These are phyloP conservation scores for Himalopsyche anomala DNA, from an alignment of 2,888 invertebrate species.

Conservation along the genomic window DNA sequence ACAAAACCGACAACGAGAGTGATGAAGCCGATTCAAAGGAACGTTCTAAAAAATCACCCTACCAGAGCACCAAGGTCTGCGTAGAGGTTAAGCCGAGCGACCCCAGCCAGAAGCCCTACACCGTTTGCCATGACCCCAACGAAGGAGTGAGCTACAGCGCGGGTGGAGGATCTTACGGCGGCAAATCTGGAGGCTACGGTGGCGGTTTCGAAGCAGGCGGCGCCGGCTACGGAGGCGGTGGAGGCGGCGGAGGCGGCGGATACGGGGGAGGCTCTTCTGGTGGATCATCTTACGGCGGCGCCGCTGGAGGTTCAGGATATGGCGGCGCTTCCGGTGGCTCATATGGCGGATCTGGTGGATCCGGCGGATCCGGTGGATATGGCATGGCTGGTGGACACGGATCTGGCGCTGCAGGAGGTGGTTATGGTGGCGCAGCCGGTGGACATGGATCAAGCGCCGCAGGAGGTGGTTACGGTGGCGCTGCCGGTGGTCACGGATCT, in stretches of 20 bases:
- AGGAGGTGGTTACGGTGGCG: neutral
- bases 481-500: neutral
- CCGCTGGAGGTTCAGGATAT: conserved; percentile 31
- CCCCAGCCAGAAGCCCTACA: conserved; percentile 50
- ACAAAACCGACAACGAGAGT: conserved; percentile 16
- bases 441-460: neutral
- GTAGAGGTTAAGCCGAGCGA: conserved; percentile 51
- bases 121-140: conserved; percentile 47
- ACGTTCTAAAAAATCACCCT: conserved; percentile 23
- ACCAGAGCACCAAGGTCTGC: conserved; percentile 44
- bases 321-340: conserved; percentile 48
- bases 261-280: conserved; percentile 42
- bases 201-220: conserved; percentile 15
- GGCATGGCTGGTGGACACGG: conserved; percentile 41
- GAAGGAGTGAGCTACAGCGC: neutral
- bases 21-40: conserved; percentile 18
- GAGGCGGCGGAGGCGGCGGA: neutral
- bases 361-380: conserved; percentile 49
- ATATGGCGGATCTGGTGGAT: conserved; percentile 47
- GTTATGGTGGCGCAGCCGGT: conserved; percentile 43
- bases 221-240: neutral
- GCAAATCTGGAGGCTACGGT: conserved; percentile 39
- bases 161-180: conserved; percentile 17
- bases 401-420: conserved; percentile 15
- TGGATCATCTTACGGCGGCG: conserved; percentile 9